Evolutionary conservation across 2,113 vertebrate genomes (phyloP).

Genomic region (Prinia subflava): DNA sequence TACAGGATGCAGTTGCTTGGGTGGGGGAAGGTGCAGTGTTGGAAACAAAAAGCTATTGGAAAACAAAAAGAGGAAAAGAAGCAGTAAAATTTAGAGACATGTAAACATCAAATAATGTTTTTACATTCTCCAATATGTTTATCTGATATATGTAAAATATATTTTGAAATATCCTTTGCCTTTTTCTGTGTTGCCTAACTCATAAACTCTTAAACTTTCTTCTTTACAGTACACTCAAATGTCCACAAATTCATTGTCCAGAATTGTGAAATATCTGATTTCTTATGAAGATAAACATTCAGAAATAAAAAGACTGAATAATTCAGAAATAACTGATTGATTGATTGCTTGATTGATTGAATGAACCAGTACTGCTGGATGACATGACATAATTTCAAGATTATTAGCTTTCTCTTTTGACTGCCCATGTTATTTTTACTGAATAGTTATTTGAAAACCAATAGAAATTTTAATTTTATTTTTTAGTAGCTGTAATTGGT

Average conservation of each 20-base stretch:
- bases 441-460: not conserved
- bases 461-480: not conserved
- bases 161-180: not conserved
- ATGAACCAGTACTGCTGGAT: not conserved
- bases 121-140: not conserved
- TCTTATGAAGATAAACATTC: not conserved
- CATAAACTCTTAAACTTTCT: not conserved
- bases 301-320: not conserved
- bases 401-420: not conserved
- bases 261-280: not conserved
- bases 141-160: not conserved
- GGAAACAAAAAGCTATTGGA: not conserved
- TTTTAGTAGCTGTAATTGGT: not conserved
- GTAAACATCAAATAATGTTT: not conserved
- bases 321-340: too few species aligned
- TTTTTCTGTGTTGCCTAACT: not conserved
- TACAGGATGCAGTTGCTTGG: not conserved
- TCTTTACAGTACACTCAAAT: not conserved
- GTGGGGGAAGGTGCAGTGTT: accelerated
- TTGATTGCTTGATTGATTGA: too few species aligned
- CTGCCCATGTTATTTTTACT: not conserved
- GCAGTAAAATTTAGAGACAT: not conserved
- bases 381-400: not conserved
- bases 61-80: not conserved
- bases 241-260: not conserved